Base-by-base conservation (phyloP, 2,113 vertebrate species). In the Baryphthengus martii region DNA sequence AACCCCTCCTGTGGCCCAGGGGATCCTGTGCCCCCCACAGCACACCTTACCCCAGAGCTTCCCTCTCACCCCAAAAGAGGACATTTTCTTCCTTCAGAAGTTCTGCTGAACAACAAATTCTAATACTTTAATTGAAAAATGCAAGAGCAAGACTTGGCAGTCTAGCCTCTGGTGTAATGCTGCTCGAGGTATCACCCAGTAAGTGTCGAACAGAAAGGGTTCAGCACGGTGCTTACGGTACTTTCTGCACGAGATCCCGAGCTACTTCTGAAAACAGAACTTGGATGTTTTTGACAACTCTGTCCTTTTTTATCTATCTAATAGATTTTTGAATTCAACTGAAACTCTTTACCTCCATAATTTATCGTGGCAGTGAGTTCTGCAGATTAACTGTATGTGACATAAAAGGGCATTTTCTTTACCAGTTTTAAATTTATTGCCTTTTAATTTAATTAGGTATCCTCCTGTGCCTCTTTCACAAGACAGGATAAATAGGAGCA, bases 361-460 rank as follows among this genome's bases (percentile, higher is more conserved):
- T 91, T 92, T 90, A 90, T 78, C 75, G 79, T 81, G 61, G 59
- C 73, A 93, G 79, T 78, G 86, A 93, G 68, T 87, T 95, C 72
- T 25, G 0, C 56, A 73, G 96, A 96, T 89, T 94, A 96, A 96
- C 85, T 89, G 14, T 83, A 96, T 95, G 19, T 94, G 93, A 97
- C 92, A 94, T 90, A 87, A 96, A 94, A 89, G 70, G 58, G 52
- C 76, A 90, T 94, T 94, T 95, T 93, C 88, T 94, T 90, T 93
- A 91, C 59, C 19, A 80, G 91, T 96, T 95, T 96, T n/a, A 45
- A 81, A 96, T 96, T 93, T 90, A 95, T 88, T 95, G 79, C 83
- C 85, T 95, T 93, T 96, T 96, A 96, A 96, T 96, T 90, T 67
- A 90, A 94, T 96, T 93, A 94, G 56, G 47, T 84, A 77, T 92